Evolutionary conservation across 2,113 vertebrate genomes (phyloP), one percentile per base, ranked within the genome.

Genomic region (Sander lucioperca): DNA sequence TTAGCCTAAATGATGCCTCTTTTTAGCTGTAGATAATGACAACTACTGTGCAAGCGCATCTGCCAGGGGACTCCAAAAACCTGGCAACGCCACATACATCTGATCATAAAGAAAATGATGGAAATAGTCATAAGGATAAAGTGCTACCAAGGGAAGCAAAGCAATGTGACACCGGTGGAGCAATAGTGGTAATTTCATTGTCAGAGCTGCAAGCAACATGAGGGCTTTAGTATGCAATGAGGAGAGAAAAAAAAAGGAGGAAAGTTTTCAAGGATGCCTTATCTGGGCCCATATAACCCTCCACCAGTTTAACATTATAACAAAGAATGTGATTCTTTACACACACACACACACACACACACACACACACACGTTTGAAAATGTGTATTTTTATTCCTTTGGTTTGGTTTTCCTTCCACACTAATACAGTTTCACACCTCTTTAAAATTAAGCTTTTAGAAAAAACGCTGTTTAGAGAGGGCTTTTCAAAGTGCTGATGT

Each of bases 71-170:
- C 57, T 88, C 48, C 43, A 67, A 84, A 88, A 85, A 54, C 68
- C 81, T 77, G 30, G 80, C 64, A 85, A 75, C 10, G 33, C 21
- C 70, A 62, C 81, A 83, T 74, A 87, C 87, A 86, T 92, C 68
- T 74, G 82, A 70, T 51, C 76, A 85, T 86, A 79, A 87, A 79
- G 19, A 80, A 81, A 77, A 58, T 45, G 82, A 84, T 78, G 83
- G 81, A 86, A 92, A 91, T 68, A 79, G 75, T 88, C 88, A 74
- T 33, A 87, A 80, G 56, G 77, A 79, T 21, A 27, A 47, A 57
- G 62, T 63, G 63, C 65, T 39, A 79, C 80, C 83, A 72, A 48
- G 88, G 67, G 57, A 74, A 19, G 3, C 30, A 71, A 70, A 67
- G 57, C 79, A 83, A 62, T 68, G 33, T 62, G 86, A 84, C 79